Conservation (phyloP, 1,140 invertebrate genomes). For the Eufriesea mexicana region DNA sequence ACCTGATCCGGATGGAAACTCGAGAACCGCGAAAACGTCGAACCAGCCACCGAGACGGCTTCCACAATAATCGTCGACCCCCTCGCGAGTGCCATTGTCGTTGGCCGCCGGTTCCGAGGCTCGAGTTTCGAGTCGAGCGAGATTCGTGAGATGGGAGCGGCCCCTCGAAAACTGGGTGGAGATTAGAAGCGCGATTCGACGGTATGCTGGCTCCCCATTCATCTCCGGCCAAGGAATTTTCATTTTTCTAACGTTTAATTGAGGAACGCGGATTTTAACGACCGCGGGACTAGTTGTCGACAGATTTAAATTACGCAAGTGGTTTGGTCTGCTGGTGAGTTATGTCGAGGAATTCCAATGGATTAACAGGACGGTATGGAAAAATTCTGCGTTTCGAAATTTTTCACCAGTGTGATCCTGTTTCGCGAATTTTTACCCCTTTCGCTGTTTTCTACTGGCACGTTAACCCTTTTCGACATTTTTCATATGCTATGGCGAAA, state of each 20-base stretch:
- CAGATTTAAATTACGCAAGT: background rate
- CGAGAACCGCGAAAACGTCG: slow-evolving; percentile 36
- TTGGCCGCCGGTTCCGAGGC: background rate
- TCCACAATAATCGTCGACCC: background rate
- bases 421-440: background rate
- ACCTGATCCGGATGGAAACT: slow-evolving; percentile 45
- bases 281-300: background rate
- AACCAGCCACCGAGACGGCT: background rate
- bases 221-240: background rate
- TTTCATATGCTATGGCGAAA: too few species aligned
- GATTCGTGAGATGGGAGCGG: slow-evolving; percentile 17
- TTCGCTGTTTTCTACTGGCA: background rate
- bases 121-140: background rate
- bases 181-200: background rate
- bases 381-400: background rate
- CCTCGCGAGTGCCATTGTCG: background rate
- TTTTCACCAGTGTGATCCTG: fast-evolving
- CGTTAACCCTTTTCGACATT: too few species aligned
- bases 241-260: background rate
- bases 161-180: slow-evolving; percentile 10
- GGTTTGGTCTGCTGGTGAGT: background rate
- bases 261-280: background rate
- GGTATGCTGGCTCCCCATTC: background rate
- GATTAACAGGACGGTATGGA: background rate
- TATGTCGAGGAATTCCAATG: background rate